Conservation (phyloP, 2,113 vertebrate genomes). For the Lasiurus borealis region DNA sequence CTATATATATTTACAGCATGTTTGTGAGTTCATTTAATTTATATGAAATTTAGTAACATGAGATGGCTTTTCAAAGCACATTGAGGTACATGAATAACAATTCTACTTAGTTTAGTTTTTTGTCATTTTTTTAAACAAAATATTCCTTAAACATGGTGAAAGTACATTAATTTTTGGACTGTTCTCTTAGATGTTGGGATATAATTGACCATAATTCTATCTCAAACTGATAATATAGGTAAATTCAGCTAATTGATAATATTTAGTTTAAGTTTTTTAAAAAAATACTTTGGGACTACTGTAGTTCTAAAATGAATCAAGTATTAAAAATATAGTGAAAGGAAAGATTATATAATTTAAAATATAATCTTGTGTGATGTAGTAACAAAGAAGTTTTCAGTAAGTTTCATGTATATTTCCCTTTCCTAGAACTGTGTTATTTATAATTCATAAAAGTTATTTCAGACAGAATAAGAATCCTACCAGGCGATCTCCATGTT, state of each 20-base stretch:
- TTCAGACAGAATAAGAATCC: constrained; percentile 43
- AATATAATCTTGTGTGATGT: constrained; percentile 24
- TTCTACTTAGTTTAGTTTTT: not conserved
- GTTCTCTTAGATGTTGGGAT: not conserved
- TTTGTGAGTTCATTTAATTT: not conserved
- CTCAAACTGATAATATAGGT: not conserved
- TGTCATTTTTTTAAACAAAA: not conserved
- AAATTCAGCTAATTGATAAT: not conserved
- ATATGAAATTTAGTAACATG: not conserved
- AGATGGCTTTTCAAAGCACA: not conserved
- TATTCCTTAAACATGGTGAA: not conserved
- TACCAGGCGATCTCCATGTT: constrained; percentile 38
- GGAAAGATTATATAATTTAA: constrained; percentile 15
- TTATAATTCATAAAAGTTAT: constrained; percentile 64
- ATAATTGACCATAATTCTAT: not conserved
- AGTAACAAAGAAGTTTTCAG: constrained; percentile 32
- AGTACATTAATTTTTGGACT: not conserved
- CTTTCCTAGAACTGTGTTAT: constrained; percentile 29
- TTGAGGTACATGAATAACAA: not conserved
- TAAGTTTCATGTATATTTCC: not conserved
- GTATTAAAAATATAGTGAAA: not conserved
- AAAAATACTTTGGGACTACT: not conserved
- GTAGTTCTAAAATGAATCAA: not conserved
- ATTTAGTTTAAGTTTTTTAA: not conserved
- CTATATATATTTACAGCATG: not conserved